These are phyloP conservation scores for Minunthozetes semirufus DNA, from an alignment of 2,888 invertebrate species.

Conservation along the genomic window DNA sequence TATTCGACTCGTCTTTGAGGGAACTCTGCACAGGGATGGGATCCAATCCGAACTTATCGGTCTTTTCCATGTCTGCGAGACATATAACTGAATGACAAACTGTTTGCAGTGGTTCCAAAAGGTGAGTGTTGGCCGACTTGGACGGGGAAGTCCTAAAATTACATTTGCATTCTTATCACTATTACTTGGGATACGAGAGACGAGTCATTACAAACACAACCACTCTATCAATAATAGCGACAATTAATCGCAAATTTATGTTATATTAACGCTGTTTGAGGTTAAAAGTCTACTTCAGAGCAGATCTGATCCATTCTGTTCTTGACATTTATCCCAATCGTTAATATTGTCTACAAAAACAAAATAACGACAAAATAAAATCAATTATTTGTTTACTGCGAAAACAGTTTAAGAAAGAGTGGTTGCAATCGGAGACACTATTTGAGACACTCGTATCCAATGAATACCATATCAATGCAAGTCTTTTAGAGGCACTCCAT, in stretches of 20 bases:
- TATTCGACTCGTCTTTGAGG: slow-evolving; percentile 11
- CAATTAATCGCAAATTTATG: not conserved
- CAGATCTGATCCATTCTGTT: not conserved
- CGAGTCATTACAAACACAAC: not conserved
- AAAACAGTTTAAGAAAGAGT: not conserved
- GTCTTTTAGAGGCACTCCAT: not conserved
- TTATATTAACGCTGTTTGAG: not conserved
- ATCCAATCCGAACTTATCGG: slow-evolving; percentile 11
- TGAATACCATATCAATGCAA: not conserved
- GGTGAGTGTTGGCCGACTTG: not conserved
- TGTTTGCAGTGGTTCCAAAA: not conserved
- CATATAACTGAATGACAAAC: not conserved
- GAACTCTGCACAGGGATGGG: not conserved
- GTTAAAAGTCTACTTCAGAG: not conserved
- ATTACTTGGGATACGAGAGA: not conserved
- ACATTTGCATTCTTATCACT: slow-evolving; percentile 11
- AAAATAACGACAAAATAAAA: not conserved
- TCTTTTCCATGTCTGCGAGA: slow-evolving; percentile 2
- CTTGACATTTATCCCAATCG: not conserved
- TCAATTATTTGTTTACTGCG: not conserved
- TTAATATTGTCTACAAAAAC: not conserved
- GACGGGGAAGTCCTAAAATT: slow-evolving; percentile 4
- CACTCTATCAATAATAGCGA: not conserved
- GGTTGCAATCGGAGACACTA: not conserved
- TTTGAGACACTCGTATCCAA: not conserved